Evolutionary conservation across 2,113 vertebrate genomes (phyloP), one percentile per base, ranked within the genome.

Genomic region (Progne subis): DNA sequence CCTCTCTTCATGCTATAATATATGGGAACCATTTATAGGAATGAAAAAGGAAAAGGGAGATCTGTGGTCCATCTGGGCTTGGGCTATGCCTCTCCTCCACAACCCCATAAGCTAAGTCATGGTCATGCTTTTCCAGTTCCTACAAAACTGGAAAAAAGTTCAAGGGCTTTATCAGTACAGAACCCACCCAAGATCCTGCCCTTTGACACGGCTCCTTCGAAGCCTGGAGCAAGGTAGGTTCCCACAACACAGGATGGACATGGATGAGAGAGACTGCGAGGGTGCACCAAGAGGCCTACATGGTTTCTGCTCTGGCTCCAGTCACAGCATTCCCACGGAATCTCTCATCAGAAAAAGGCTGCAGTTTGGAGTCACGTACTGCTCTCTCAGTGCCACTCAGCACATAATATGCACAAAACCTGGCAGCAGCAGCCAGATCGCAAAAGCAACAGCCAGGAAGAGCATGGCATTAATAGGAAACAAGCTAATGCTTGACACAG

Each of bases 381-480:
- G 23, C 59, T 60, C 57, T 70, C 57, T 28, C 63, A 55, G 34
- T 43, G 41, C 39, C 70, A 70, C 59, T 16, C 50, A 57, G 85
- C 16, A 76, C 41, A 57, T 0, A 0, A 29, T 16, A 85, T 2
- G 29, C 12, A 56, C 1, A 3, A 83, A 92, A 69, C 41, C 31
- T 83, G 43, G 44, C 50, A 11, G 79, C 39, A 77, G 50, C 60
- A 78, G 60, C 68, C 82, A 83, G 52, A 55, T 10, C 23, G 11
- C 28, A 77, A 81, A 86, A 95, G 32, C 26, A 74, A 74, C 31
- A 81, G 71, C 43, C 64, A 82, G 57, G 24, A 91, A 53, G 52
- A 85, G 19, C 18, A 43, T 5, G 29, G 57, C 43, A 78, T 65
- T 78, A 83, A 56, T 3, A 82, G 49, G 72, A 74, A 95, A 74